These are phyloP conservation scores for Drosophila asahinai DNA, from an alignment of 1,140 invertebrate species.

Conservation along the genomic window DNA sequence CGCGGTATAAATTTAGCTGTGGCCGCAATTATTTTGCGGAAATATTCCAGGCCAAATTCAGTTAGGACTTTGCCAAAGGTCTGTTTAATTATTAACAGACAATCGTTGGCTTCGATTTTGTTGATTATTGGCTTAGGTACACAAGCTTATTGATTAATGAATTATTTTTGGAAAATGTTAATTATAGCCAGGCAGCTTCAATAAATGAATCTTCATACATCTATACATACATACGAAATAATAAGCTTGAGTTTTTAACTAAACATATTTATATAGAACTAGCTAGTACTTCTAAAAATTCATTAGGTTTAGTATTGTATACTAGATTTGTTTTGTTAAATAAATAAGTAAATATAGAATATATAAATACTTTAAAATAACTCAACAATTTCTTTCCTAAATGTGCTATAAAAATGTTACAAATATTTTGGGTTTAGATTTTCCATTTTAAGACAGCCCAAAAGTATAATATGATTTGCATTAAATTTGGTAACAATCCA, in stretches of 20 bases:
- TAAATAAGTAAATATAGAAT: too few species aligned
- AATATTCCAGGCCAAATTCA: conserved; percentile 7
- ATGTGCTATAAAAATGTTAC: too few species aligned
- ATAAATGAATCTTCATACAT: background rate
- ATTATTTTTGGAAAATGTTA: background rate
- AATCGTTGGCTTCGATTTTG: background rate
- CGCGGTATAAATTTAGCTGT: conserved; percentile 8
- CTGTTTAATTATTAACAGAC: conserved; percentile 9
- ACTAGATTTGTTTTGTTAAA: too few species aligned
- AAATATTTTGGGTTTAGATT: background rate
- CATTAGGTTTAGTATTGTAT: too few species aligned
- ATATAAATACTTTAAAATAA: too few species aligned
- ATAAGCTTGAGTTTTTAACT: too few species aligned
- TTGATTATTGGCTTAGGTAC: conserved; percentile 4
- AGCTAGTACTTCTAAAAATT: too few species aligned
- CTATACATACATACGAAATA: too few species aligned
- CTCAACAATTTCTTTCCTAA: background rate
- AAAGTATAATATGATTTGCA: background rate
- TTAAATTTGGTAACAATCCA: background rate
- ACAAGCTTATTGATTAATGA: conserved; percentile 1
- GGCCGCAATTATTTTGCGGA: background rate
- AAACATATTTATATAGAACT: background rate
- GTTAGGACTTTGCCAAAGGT: background rate
- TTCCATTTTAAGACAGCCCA: background rate
- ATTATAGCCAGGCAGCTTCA: background rate